These are phyloP conservation scores for Drusus annulatus DNA, from an alignment of 1,140 invertebrate species.

Conservation along the genomic window DNA sequence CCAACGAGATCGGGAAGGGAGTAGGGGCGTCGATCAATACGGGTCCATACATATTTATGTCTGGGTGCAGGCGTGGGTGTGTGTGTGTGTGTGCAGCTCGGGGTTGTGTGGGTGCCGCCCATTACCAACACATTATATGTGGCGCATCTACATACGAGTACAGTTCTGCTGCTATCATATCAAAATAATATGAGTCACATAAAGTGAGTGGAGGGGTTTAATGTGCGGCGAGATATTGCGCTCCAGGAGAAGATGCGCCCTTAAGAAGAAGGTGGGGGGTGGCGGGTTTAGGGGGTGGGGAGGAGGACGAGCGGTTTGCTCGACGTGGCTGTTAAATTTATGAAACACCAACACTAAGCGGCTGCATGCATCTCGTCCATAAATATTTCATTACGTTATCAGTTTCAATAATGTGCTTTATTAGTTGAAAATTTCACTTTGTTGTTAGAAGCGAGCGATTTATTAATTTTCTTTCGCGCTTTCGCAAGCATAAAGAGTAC, in stretches of 20 bases:
- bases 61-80: not conserved
- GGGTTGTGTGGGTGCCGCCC: constrained; percentile 1
- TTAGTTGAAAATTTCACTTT: not conserved
- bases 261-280: no score
- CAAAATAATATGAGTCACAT: constrained; percentile 48
- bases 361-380: constrained; percentile 23
- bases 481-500: no score
- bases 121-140: constrained; percentile 54
- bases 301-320: not conserved
- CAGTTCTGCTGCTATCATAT: constrained; percentile 44
- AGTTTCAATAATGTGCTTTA: constrained; percentile 33
- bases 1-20: not conserved
- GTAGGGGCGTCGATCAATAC: constrained; percentile 50
- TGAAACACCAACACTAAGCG: constrained; percentile 39
- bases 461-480: no score
- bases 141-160: constrained; percentile 45
- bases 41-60: constrained; percentile 55
- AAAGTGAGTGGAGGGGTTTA: constrained; percentile 36
- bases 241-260: constrained; percentile 18
- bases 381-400: constrained; percentile 27
- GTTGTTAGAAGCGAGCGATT: no score
- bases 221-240: constrained; percentile 37
- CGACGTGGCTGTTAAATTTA: constrained; percentile 28
- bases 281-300: no score
- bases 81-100: not conserved